Conservation (phyloP, 2,113 vertebrate genomes). For the Procapra przewalskii region DNA sequence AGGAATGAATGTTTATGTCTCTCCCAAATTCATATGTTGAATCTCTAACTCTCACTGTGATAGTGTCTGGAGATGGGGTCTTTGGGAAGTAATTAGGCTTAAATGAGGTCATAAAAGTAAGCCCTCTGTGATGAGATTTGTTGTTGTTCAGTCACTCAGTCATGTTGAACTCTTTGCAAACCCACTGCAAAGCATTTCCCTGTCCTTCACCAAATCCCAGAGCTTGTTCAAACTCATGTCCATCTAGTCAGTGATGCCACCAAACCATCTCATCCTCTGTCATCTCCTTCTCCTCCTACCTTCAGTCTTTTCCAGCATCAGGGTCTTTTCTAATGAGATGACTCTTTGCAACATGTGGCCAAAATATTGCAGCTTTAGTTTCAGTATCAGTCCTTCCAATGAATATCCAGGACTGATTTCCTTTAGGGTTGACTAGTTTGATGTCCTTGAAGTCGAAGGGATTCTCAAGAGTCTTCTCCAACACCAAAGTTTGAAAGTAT, state of each 20-base stretch:
- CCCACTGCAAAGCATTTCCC: not conserved
- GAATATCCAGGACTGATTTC: not conserved
- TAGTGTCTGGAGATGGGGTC: not conserved
- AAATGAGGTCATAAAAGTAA: not conserved
- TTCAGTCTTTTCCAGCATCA: not conserved
- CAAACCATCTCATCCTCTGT: not conserved
- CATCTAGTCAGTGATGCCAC: not conserved
- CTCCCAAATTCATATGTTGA: too few relatives aligned
- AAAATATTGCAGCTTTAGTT: not conserved
- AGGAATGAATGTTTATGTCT: not conserved
- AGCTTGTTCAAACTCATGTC: not conserved
- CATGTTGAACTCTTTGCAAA: not conserved
- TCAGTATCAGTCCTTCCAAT: not conserved
- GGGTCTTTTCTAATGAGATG: not conserved
- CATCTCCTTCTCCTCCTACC: not conserved
- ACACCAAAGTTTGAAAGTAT: accelerated
- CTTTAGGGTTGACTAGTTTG: not conserved
- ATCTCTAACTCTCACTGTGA: not conserved
- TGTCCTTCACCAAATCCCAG: not conserved
- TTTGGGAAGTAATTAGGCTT: not conserved
- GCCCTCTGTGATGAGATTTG: not conserved
- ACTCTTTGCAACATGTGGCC: not conserved
- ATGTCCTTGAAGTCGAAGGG: not conserved
- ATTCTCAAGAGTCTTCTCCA: not conserved
- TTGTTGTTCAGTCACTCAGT: not conserved